Evolutionary conservation across 2,797 vertebrate species (phyloP).

Genomic region (Glyptemys insculpta): DNA sequence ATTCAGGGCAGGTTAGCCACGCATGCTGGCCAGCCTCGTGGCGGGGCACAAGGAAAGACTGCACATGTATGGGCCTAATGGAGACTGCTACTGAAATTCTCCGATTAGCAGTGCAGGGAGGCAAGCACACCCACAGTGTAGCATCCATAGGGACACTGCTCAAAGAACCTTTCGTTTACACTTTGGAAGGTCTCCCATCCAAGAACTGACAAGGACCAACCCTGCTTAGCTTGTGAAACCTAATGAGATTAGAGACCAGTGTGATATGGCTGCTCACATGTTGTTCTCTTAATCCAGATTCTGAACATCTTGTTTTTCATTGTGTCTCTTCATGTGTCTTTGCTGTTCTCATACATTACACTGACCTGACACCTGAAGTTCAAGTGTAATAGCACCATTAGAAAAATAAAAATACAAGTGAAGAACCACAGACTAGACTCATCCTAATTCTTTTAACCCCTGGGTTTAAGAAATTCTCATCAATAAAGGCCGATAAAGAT

Average conservation of each 20-base stretch:
- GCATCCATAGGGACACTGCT: too few relatives aligned
- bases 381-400: slow-evolving; percentile 15
- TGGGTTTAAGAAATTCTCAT: not conserved
- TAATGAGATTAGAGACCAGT: slow-evolving; percentile 49
- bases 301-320: slow-evolving; percentile 45
- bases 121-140: too few relatives aligned
- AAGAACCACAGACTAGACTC: slow-evolving; percentile 28
- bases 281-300: slow-evolving; percentile 29
- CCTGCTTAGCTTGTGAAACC: slow-evolving; percentile 73
- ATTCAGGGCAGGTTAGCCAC: too few relatives aligned
- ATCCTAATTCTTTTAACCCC: slow-evolving; percentile 15
- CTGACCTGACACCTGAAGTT: not conserved
- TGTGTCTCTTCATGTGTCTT: slow-evolving; percentile 16
- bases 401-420: slow-evolving; percentile 16
- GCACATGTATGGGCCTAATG: too few relatives aligned
- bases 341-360: slow-evolving; percentile 9
- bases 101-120: too few relatives aligned
- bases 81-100: too few relatives aligned
- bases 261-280: slow-evolving; percentile 60
- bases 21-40: too few relatives aligned
- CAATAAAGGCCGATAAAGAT: not conserved
- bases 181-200: not conserved
- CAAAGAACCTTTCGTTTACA: not conserved
- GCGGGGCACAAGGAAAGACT: too few relatives aligned
- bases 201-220: slow-evolving; percentile 27